Evolutionary conservation across 2,113 vertebrate genomes (phyloP).

Genomic region (Dendrocopos noguchii): DNA sequence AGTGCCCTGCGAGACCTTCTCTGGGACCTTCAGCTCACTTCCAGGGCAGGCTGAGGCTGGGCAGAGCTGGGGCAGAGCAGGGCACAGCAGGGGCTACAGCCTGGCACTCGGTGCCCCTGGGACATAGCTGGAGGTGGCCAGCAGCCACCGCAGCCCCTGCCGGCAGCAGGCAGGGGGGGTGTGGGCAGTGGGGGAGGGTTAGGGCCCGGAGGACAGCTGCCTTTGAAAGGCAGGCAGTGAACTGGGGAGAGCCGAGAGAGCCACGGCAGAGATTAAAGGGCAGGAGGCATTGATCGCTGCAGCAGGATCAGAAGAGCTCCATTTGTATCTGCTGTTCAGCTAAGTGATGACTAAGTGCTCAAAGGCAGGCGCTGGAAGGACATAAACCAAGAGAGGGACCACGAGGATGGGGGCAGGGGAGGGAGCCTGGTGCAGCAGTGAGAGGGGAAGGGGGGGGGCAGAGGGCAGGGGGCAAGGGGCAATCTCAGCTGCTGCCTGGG

Average conservation of each 20-base stretch:
- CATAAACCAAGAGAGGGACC: not conserved
- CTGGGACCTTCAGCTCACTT: not conserved
- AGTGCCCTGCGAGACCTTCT: not conserved
- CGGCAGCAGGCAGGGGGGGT: not conserved
- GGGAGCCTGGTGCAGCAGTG: not conserved
- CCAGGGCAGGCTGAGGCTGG: not conserved
- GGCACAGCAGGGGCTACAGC: not conserved
- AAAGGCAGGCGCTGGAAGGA: constrained; percentile 36
- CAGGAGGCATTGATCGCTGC: constrained; percentile 35
- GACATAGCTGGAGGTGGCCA: not conserved
- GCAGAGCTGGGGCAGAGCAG: not conserved
- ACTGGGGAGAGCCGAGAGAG: constrained; percentile 30
- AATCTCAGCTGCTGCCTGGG: too few species aligned
- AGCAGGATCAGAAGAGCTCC: constrained; percentile 61
- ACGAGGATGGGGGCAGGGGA: not conserved
- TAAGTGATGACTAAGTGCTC: constrained; percentile 66
- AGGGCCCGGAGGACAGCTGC: not conserved
- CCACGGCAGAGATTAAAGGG: constrained; percentile 46
- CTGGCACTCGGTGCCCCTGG: not conserved
- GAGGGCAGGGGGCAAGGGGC: too few species aligned
- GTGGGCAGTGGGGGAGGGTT: not conserved
- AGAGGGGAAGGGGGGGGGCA: not conserved
- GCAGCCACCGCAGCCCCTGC: not conserved
- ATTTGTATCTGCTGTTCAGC: constrained; percentile 46
- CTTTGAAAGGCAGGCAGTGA: not conserved